A percentile compares a stretch with the other conserved stretches of the same genome.
Evolutionary conservation across 2,797 vertebrate genomes (phyloP).

Genomic region (Crenuchus spilurus): DNA sequence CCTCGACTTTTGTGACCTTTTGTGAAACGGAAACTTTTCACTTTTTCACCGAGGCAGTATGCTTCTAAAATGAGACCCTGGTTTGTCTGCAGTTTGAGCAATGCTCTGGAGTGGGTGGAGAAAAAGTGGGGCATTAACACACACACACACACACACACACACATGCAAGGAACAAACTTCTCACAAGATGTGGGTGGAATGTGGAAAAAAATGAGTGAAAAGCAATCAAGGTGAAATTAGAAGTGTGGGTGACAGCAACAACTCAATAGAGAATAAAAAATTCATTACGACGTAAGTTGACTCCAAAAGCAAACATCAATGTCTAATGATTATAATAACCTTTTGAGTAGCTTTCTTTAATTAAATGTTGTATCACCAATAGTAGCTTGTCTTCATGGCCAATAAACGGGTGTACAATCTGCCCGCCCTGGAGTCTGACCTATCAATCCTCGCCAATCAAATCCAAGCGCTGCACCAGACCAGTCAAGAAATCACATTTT

Average conservation of each 20-base stretch:
- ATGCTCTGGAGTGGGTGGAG: neutral
- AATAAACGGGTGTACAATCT: conserved; percentile 56
- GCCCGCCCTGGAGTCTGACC: conserved; percentile 56
- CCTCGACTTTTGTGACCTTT: too few relatives aligned
- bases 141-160: conserved; percentile 11
- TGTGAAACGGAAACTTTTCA: too few relatives aligned
- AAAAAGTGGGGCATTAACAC: conserved; percentile 21
- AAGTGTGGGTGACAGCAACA: conserved; percentile 57
- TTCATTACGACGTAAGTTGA: conserved; percentile 4
- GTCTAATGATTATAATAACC: conserved; percentile 7
- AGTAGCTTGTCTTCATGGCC: conserved; percentile 39
- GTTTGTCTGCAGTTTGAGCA: neutral
- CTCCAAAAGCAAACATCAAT: neutral
- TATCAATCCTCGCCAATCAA: neutral
- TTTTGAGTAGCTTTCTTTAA: neutral
- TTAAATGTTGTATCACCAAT: conserved; percentile 33
- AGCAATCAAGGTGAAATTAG: conserved; percentile 71
- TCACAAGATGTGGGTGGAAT: conserved; percentile 17
- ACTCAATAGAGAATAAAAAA: conserved; percentile 66
- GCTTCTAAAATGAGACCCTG: too few relatives aligned
- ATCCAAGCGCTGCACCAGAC: neutral
- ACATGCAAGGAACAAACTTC: conserved; percentile 23
- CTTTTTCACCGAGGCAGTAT: too few relatives aligned
- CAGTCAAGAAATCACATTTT: neutral
- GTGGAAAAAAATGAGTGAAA: conserved; percentile 46